Conservation (phyloP, 2,888 invertebrate species). For the Brachycybe producta region DNA sequence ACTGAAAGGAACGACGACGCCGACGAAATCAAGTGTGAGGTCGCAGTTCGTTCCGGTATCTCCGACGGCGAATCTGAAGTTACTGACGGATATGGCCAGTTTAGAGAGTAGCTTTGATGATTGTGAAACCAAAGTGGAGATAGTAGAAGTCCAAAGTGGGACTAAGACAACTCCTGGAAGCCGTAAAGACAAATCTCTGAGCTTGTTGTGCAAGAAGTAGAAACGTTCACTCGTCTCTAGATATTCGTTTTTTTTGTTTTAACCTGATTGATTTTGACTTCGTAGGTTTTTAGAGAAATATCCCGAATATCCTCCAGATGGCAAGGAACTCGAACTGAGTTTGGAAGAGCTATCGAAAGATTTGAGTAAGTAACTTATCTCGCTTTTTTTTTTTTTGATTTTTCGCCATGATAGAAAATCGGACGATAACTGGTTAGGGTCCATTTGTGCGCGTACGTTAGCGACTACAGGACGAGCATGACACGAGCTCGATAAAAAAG, state of each 20-base stretch:
- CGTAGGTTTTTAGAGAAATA: conserved; percentile 27
- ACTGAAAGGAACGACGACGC: conserved; percentile 1
- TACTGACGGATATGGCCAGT: conserved; percentile 49
- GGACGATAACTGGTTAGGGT: too few relatives aligned
- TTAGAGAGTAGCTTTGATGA: neutral
- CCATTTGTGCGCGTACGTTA: too few relatives aligned
- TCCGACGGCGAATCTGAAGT: conserved; percentile 52
- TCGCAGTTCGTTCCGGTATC: conserved; percentile 38
- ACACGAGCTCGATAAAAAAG: too few relatives aligned
- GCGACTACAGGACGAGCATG: too few relatives aligned
- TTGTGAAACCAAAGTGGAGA: neutral
- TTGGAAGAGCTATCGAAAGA: conserved; percentile 49
- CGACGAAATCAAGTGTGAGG: conserved; percentile 3
- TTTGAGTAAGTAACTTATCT: conserved; percentile 33
- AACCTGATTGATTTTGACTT: conserved; percentile 36
- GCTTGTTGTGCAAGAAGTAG: conserved; percentile 47
- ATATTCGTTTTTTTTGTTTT: conserved; percentile 37
- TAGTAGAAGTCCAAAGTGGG: conserved; percentile 1
- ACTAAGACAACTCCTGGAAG: conserved; percentile 15
- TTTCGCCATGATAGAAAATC: conserved; percentile 15
- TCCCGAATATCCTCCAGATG: conserved; percentile 30
- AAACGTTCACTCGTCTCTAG: conserved; percentile 42
- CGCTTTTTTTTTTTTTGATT: neutral
- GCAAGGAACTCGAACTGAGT: conserved; percentile 42
- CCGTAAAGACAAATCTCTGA: conserved; percentile 47